Evolutionary conservation across 2,113 vertebrate species (phyloP).

Genomic region (Aix galericulata): DNA sequence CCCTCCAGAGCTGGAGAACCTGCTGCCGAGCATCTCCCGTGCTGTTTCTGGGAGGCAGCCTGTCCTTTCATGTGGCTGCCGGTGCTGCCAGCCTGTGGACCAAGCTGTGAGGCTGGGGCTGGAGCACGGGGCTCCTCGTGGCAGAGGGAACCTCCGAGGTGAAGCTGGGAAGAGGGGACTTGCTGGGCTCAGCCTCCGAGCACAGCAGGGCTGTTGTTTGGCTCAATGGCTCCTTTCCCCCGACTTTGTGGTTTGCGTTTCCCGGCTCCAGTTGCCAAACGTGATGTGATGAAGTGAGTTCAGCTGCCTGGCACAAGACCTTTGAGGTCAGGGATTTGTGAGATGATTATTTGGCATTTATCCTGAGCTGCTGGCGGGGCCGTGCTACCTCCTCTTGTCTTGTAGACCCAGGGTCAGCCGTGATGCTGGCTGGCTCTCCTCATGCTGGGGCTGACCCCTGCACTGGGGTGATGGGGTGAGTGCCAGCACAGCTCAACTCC

Average conservation of each 20-base stretch:
- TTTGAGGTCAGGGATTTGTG: neutral
- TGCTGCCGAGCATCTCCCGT: neutral
- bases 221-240: neutral
- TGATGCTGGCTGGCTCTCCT: rapidly evolving
- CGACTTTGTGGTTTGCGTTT: neutral
- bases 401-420: rapidly evolving
- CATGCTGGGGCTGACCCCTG: neutral
- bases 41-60: rapidly evolving
- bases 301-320: neutral
- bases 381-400: neutral
- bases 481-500: neutral
- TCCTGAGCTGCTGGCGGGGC: neutral
- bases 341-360: neutral
- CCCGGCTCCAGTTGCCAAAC: neutral
- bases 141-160: neutral
- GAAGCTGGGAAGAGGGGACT: neutral
- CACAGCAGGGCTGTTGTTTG: neutral
- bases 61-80: rapidly evolving
- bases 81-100: neutral
- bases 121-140: neutral
- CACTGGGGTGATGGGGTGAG: rapidly evolving
- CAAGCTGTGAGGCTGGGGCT: neutral
- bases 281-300: neutral
- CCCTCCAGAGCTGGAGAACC: rapidly evolving
- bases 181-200: neutral